Conservation (phyloP, 2,113 vertebrate species). For the Siphamia tubifer region DNA sequence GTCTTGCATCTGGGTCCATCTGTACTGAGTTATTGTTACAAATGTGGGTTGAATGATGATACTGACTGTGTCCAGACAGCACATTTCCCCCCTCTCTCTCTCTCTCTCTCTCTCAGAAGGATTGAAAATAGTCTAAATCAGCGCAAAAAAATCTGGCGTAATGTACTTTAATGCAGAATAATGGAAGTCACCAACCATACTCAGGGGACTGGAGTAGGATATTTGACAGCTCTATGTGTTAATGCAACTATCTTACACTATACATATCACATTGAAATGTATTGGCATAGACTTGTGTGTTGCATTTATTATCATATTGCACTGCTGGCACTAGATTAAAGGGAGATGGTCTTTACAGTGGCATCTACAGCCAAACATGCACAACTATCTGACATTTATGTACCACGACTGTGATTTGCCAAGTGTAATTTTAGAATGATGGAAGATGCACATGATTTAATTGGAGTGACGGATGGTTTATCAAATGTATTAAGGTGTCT, state of each 20-base stretch:
- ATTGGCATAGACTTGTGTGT: conserved; percentile 24
- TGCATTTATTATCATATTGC: conserved; percentile 33
- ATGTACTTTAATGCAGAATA: conserved; percentile 44
- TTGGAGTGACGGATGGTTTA: background rate
- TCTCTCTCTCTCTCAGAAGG: too few relatives aligned
- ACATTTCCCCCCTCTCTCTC: too few relatives aligned
- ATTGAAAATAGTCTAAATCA: too few relatives aligned
- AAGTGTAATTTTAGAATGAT: background rate
- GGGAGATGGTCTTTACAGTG: background rate
- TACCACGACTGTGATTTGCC: background rate
- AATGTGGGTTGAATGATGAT: too few relatives aligned
- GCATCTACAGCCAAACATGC: background rate
- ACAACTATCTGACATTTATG: background rate
- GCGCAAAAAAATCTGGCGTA: too few relatives aligned
- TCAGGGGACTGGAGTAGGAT: conserved; percentile 21
- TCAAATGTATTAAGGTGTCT: background rate
- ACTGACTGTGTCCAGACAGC: too few relatives aligned
- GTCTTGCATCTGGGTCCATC: too few relatives aligned
- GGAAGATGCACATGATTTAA: background rate
- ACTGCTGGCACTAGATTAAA: background rate
- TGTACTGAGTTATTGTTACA: too few relatives aligned
- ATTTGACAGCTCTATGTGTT: conserved; percentile 15
- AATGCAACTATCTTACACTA: background rate
- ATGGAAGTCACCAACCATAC: conserved; percentile 14
- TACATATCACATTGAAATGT: conserved; percentile 24